Conservation (phyloP, 2,888 invertebrate genomes). For the Eilema caniola region DNA sequence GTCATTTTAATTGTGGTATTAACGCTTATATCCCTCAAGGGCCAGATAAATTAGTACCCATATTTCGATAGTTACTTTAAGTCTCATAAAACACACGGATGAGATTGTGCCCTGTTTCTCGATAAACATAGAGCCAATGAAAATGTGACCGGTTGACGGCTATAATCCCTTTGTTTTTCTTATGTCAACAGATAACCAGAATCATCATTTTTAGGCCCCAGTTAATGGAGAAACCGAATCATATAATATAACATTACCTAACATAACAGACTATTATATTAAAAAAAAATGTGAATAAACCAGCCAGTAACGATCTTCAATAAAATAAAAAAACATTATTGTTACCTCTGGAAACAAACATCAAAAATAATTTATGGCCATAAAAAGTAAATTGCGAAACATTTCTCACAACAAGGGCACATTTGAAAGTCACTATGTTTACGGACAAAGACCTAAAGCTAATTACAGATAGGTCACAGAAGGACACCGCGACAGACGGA, state of each 20-base stretch:
- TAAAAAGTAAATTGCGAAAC: constrained; percentile 77
- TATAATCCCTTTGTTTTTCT: too few species aligned
- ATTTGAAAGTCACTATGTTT: constrained; percentile 80
- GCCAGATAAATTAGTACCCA: too few species aligned
- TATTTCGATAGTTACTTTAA: too few species aligned
- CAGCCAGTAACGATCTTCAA: not conserved
- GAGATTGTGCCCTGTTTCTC: too few species aligned
- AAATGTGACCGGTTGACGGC: too few species aligned
- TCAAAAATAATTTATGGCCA: constrained; percentile 46
- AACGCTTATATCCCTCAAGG: too few species aligned
- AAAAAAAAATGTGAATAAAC: constrained; percentile 10
- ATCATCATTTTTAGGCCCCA: not conserved
- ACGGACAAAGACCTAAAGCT: constrained; percentile 73
- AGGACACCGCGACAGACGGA: constrained; percentile 61
- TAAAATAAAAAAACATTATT: not conserved
- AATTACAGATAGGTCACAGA: constrained; percentile 75
- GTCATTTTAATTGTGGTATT: too few species aligned
- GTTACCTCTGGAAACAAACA: constrained; percentile 32
- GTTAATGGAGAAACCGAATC: not conserved
- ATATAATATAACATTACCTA: too few species aligned
- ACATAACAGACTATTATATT: not conserved
- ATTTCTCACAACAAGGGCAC: constrained; percentile 73
- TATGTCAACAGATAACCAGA: too few species aligned
- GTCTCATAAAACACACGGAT: too few species aligned
- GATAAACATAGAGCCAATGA: too few species aligned